Evolutionary conservation across 2,113 vertebrate species (phyloP), one percentile per base, ranked within the genome.

Genomic region (Rhinogobius similis): DNA sequence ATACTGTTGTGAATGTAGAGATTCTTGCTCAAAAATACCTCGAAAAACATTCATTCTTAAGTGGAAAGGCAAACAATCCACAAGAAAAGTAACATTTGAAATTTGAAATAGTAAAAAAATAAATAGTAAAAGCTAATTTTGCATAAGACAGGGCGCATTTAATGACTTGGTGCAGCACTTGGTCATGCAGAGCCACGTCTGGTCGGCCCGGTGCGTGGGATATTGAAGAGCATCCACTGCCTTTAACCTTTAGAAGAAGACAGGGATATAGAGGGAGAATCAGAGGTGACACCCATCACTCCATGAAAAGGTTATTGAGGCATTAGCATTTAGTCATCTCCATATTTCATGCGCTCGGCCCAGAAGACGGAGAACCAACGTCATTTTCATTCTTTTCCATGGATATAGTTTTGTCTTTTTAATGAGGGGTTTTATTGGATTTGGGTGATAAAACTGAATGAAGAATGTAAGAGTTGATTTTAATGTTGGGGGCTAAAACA

Each of bases 211-310:
- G 26, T 77, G 65, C 1, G 13, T 46, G 74, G 50, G 73, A 79
- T 65, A 64, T 59, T 61, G 66, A 83, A 66, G 72, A 73, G 44
- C 56, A 69, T 76, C 69, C 64, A 50, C 61, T 65, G 18, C 24
- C 74, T 83, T 89, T 89, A 86, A 91, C 88, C 88, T 90, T 90
- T 88, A 82, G 82, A 84, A 75, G 74, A 65, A 81, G 73, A 81
- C 62, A 70, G 27, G 56, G 79, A 82, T 82, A 65, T 32, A 65
- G 67, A 20, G 66, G 27, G 24, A 61, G 66, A 78, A 83, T 73
- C 75, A 77, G 69, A 82, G 81, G 79, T 88, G 82, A 78, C 83
- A 77, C 52, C 67, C 84, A 84, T 90, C 86, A 86, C 48, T 90
- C 89, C 46, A 61, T 48, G 65, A 83, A 90, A 90, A 90, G 88